Conservation (phyloP, 2,888 invertebrate genomes). For the Himalopsyche japonica region DNA sequence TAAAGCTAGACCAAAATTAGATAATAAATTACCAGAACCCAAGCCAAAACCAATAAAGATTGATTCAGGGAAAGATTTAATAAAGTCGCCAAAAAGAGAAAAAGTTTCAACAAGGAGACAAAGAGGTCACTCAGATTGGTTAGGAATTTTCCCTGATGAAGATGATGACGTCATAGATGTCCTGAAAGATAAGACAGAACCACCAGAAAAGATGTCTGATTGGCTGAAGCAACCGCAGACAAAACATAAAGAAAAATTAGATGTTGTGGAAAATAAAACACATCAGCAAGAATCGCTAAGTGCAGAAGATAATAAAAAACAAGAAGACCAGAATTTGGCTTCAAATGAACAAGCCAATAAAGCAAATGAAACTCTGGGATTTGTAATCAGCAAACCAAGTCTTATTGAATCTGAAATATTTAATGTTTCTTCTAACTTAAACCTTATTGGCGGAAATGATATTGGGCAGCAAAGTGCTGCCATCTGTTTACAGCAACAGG, state of each 20-base stretch:
- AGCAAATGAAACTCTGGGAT: not conserved
- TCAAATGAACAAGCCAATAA: not conserved
- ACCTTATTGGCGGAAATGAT: constrained; percentile 44
- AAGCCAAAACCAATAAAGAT: constrained; percentile 8
- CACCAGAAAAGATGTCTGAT: not conserved
- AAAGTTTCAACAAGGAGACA: constrained; percentile 43
- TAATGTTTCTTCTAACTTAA: not conserved
- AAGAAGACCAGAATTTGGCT: not conserved
- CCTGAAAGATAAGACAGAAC: not conserved
- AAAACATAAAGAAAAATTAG: not conserved
- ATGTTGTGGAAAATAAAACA: not conserved
- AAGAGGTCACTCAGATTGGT: constrained; percentile 54
- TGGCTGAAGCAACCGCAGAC: constrained; percentile 12
- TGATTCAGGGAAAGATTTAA: constrained; percentile 2
- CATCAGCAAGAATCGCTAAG: not conserved
- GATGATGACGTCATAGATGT: constrained; percentile 45
- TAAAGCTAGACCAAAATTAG: constrained; percentile 7
- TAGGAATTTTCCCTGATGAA: constrained; percentile 52
- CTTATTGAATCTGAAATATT: not conserved
- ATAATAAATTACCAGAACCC: constrained; percentile 3
- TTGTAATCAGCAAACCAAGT: not conserved
- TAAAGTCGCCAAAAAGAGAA: constrained; percentile 23
- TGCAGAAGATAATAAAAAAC: not conserved
- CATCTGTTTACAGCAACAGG: constrained; percentile 64
- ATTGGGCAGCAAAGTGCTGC: constrained; percentile 60